phyloP scores from a whole-genome alignment of 1,140 invertebrate genomes.

The Bombus affinis region DNA sequence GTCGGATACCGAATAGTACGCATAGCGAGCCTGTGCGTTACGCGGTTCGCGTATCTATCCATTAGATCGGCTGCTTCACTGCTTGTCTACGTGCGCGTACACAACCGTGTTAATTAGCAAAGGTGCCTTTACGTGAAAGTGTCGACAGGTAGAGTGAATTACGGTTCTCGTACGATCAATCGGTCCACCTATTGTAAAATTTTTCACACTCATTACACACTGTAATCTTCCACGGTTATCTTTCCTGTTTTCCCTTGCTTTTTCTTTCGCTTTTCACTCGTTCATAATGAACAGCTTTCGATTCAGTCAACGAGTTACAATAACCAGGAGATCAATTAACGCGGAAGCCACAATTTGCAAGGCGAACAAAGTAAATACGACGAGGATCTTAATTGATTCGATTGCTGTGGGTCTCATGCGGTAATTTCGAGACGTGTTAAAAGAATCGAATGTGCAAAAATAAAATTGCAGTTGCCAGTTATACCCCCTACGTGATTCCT shows the following conservation, averaged over 20 bases:
- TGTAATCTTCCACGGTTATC: background rate
- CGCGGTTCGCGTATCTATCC: slow-evolving; percentile 4
- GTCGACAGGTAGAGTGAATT: slow-evolving; percentile 39
- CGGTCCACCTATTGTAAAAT: background rate
- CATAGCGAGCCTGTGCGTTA: slow-evolving; percentile 2
- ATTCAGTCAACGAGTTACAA: background rate
- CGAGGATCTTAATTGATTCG: slow-evolving; percentile 20
- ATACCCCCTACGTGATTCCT: background rate
- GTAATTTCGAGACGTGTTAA: background rate
- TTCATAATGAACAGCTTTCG: background rate
- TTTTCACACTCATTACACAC: background rate
- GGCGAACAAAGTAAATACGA: slow-evolving; percentile 14
- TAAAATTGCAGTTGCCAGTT: background rate
- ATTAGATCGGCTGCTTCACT: background rate
- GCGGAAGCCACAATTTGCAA: background rate
- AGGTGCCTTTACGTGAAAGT: slow-evolving; percentile 44
- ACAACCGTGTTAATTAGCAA: slow-evolving; percentile 23
- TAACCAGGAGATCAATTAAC: background rate
- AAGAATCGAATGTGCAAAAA: background rate
- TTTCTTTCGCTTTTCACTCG: background rate
- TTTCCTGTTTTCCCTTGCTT: background rate
- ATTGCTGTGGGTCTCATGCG: background rate
- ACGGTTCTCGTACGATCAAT: slow-evolving; percentile 8
- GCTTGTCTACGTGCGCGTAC: slow-evolving; percentile 15
- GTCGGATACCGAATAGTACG: slow-evolving; percentile 3